phyloP scores from a whole-genome alignment of 2,113 vertebrate genomes.

The Chaenocephalus aceratus region DNA sequence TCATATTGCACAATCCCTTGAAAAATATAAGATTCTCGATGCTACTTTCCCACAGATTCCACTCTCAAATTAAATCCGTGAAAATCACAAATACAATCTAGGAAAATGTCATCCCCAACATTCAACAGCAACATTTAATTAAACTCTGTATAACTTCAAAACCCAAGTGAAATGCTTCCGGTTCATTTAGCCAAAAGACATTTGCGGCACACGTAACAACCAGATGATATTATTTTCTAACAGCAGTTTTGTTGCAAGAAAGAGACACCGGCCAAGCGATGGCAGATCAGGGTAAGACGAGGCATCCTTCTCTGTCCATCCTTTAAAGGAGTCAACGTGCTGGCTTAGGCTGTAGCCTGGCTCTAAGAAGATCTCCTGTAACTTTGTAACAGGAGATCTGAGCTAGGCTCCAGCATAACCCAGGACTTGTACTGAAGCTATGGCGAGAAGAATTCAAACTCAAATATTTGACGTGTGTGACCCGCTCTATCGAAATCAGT shows the following conservation, averaged over 20 bases:
- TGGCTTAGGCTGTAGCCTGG: slow-evolving; percentile 49
- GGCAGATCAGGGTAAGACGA: slow-evolving; percentile 62
- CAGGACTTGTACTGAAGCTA: slow-evolving; percentile 51
- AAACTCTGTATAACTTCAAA: no score
- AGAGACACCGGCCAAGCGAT: slow-evolving; percentile 46
- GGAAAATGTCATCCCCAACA: not conserved
- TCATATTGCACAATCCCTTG: no score
- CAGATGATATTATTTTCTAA: slow-evolving; percentile 56
- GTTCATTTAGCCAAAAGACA: not conserved
- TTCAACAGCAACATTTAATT: not conserved
- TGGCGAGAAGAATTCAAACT: slow-evolving; percentile 36
- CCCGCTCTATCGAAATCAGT: no score
- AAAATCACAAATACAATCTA: no score
- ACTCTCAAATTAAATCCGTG: no score
- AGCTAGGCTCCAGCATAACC: slow-evolving; percentile 42
- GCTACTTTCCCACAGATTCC: no score
- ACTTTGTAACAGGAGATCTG: not conserved
- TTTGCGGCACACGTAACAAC: slow-evolving; percentile 27
- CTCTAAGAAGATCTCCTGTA: slow-evolving; percentile 26
- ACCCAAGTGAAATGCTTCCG: not conserved
- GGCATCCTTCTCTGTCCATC: slow-evolving; percentile 35
- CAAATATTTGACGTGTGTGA: no score
- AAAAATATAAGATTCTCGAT: no score
- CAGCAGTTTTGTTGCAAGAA: slow-evolving; percentile 63
- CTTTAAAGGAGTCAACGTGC: slow-evolving; percentile 34